phyloP scores from a whole-genome alignment of 1,140 invertebrate genomes.

The Aphelenchoides fujianensis region DNA sequence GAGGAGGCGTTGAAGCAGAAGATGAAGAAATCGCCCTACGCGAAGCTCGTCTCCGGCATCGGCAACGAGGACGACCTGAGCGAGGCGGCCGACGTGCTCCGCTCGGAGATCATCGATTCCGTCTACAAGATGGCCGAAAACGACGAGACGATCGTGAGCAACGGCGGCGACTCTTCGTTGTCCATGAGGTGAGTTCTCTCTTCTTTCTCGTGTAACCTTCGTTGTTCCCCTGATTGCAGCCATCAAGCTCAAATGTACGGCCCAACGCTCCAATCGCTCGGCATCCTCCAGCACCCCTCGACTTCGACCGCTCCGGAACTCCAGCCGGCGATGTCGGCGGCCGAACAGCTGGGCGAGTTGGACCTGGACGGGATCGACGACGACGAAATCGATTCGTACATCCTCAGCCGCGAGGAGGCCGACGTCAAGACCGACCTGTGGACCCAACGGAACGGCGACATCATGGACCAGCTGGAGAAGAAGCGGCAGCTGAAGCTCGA shows the following conservation, averaged over 20 bases:
- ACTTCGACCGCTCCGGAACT: background rate
- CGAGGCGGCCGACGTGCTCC: constrained; percentile 29
- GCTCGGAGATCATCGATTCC: constrained; percentile 45
- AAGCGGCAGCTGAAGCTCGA: constrained; percentile 42
- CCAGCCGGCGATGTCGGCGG: background rate
- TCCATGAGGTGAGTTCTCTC: background rate
- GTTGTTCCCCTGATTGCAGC: constrained; percentile 2
- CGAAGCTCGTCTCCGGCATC: constrained; percentile 37
- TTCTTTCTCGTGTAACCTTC: background rate
- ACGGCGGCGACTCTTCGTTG: background rate
- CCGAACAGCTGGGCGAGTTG: constrained; percentile 41
- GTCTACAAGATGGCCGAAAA: constrained; percentile 44
- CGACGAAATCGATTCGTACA: constrained; percentile 58
- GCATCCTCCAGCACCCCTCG: constrained; percentile 25
- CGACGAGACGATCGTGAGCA: constrained; percentile 2
- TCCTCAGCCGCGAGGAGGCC: constrained; percentile 50
- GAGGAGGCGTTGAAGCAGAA: constrained; percentile 53
- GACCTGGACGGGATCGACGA: constrained; percentile 58
- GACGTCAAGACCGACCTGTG: constrained; percentile 53
- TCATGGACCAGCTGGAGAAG: constrained; percentile 50
- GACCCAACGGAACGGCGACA: constrained; percentile 54
- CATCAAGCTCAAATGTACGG: constrained; percentile 29
- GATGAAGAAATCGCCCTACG: constrained; percentile 53
- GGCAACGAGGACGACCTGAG: constrained; percentile 30
- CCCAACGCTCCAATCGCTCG: constrained; percentile 49